Percentiles rank a stretch among this genome's conserved stretches.
Conservation (phyloP, 2,113 vertebrate genomes). For the Condylura cristata region DNA sequence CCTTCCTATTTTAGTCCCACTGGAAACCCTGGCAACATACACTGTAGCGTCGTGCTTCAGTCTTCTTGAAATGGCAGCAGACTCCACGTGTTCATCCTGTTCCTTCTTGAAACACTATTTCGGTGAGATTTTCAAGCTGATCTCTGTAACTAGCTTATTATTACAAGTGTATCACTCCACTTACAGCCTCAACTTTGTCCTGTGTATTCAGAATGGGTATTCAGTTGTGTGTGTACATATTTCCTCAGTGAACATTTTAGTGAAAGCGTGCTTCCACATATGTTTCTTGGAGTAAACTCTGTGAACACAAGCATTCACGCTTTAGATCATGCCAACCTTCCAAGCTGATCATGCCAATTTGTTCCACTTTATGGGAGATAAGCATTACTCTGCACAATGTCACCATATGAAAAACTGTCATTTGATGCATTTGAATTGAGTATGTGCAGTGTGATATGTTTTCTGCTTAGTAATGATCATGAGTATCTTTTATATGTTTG, state of each 20-base stretch:
- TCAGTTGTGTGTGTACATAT: neutral
- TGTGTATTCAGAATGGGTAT: neutral
- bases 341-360: neutral
- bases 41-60: neutral
- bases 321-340: neutral
- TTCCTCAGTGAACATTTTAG: neutral
- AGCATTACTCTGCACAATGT: neutral
- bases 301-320: neutral
- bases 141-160: neutral
- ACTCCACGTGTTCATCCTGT: neutral
- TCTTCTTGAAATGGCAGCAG: neutral
- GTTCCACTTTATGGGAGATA: neutral
- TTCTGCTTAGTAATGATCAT: neutral
- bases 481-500: neutral
- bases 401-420: neutral
- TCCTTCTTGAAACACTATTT: neutral
- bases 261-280: neutral
- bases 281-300: neutral
- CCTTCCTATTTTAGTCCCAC: neutral
- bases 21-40: neutral
- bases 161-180: neutral
- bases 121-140: neutral
- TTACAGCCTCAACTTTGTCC: neutral
- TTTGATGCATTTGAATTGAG: neutral
- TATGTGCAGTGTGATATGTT: neutral